Evolutionary conservation across 2,797 vertebrate species (phyloP).

Genomic region (Allobates femoralis): DNA sequence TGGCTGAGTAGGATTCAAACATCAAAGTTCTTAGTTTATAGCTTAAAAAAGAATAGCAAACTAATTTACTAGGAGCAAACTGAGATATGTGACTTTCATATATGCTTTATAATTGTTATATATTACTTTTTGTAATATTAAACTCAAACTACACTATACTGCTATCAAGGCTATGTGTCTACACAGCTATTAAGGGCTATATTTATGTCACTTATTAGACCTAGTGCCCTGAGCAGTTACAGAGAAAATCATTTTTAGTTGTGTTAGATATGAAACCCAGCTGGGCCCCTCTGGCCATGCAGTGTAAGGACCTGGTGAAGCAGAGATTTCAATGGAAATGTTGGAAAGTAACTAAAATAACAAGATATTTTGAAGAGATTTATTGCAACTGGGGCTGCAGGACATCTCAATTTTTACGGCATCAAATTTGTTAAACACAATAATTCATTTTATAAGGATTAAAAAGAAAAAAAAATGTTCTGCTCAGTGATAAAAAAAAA

Average conservation of each 20-base stretch:
- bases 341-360: conserved; percentile 7
- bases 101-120: background rate
- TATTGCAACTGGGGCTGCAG: background rate
- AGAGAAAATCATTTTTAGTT: background rate
- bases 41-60: background rate
- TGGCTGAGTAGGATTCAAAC: background rate
- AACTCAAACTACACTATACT: background rate
- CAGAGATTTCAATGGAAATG: conserved; percentile 18
- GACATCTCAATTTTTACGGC: conserved; percentile 11
- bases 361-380: conserved; percentile 33
- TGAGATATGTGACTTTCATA: background rate
- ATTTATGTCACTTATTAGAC: conserved; percentile 12
- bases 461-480: background rate
- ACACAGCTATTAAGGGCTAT: background rate
- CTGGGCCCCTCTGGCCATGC: conserved; percentile 43
- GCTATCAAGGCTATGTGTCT: background rate
- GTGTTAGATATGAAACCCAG: conserved; percentile 28
- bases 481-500: background rate
- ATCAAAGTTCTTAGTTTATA: background rate
- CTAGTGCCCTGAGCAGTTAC: background rate
- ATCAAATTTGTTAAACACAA: conserved; percentile 33
- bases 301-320: background rate
- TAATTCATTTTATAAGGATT: background rate
- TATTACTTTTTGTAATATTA: background rate
- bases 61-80: background rate